Base-by-base conservation (phyloP, 1,140 invertebrate species). In the Gryllus bimaculatus region DNA sequence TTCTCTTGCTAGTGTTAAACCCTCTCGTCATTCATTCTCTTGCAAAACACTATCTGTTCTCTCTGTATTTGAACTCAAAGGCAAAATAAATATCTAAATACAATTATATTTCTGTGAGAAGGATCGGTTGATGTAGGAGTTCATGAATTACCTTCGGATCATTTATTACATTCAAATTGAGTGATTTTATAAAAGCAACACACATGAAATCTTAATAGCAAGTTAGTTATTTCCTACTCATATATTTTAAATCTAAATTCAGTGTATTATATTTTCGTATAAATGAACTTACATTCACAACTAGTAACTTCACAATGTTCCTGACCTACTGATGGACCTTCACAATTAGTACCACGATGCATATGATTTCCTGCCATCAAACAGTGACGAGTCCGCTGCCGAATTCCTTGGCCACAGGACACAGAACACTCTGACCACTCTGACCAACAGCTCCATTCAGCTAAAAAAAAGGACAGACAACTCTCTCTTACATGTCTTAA, bases 371-470 rank as follows among this genome's bases (percentile, higher is more conserved):
- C 79, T 85, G 82, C 84, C 83, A 79, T 85, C 77, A 83, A 84
- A 80, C 93, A 94, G 74, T 87, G 87, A 6, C 92, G 84, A 8
- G 88, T 88, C 15, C 92, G 85, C 20, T 86, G 85, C 13, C 89
- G 87, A 8, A 90, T 83, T 0, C 94, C 94, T 20, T 89, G 86
- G 0, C 92, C 93, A 83, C 95, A 93, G 73, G 91, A 88, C 8
- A 90, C 90, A 81, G 93, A 91, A 85, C 95, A 94, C 66, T 90
- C 87, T 49, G 93, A 90, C 95, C 95, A 93, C 79, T 94, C 91
- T 15, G 91, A 89, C 94, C 95, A 97, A 81, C 93, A 94, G 13
- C 93, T 90, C 92, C 94, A 95, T 82, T 92, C 89, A 13, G 88
- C 90, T 89, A 79, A n/a, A 75, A 81, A 78, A 8, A 21, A 78